Evolutionary conservation across 1,140 invertebrate genomes (phyloP).

Genomic region (Pseudoatta argentina): DNA sequence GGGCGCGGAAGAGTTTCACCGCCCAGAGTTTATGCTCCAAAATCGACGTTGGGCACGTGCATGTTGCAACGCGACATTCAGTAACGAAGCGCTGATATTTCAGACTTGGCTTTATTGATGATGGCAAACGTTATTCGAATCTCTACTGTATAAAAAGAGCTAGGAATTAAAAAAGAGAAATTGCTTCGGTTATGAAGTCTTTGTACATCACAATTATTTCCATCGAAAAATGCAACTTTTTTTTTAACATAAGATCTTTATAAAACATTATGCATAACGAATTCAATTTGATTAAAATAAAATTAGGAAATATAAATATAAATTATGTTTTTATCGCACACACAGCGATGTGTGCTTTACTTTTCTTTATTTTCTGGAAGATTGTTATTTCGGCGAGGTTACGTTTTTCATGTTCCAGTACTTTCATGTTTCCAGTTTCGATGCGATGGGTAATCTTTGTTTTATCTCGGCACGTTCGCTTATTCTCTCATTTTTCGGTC

Average conservation of each 20-base stretch:
- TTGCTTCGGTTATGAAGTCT: not conserved
- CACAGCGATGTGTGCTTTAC: not conserved
- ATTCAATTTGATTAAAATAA: not conserved
- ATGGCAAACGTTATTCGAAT: slow-evolving; percentile 10
- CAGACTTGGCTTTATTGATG: slow-evolving; percentile 11
- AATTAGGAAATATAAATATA: not conserved
- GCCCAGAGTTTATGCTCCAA: slow-evolving; percentile 28
- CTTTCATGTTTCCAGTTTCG: not conserved
- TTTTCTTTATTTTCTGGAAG: not conserved
- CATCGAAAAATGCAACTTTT: not conserved
- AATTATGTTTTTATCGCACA: not conserved
- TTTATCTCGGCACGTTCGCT: not conserved
- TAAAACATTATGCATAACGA: not conserved
- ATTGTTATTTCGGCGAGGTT: not conserved
- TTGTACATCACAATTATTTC: not conserved
- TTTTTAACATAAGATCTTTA: not conserved
- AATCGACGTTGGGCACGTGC: slow-evolving; percentile 12
- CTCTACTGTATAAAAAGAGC: slow-evolving; percentile 1
- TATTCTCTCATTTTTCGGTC: not conserved
- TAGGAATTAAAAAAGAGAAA: not conserved
- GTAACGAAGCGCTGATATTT: slow-evolving; percentile 13
- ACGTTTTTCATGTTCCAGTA: slow-evolving; percentile 2
- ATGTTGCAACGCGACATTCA: slow-evolving; percentile 11
- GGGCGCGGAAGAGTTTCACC: slow-evolving; percentile 30
- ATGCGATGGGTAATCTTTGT: not conserved